Base-by-base conservation (phyloP, 2,888 invertebrate genomes). In the Leptopterna dolabrata region DNA sequence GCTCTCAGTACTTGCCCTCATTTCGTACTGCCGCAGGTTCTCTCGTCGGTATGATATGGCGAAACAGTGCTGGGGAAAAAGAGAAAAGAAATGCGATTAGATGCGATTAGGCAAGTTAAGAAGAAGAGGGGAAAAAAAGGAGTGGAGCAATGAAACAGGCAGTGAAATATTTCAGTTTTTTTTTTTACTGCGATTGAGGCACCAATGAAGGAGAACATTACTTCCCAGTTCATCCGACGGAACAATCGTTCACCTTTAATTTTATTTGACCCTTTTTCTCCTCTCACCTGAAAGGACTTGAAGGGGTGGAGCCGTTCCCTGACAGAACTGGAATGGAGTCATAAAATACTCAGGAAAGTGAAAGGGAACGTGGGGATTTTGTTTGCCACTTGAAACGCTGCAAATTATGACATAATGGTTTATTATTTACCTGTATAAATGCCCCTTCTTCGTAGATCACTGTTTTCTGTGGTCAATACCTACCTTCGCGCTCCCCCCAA, bases 11-110 rank as follows among this genome's bases (percentile, higher is more conserved):
- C 96, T 94, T 0, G 97, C 96, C 83, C 96, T 94, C 85, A 98
- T 93, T 91, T 97, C 97, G 92, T 97, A 97, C 92, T 97, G 96
- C 30, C 97, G 93, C 91, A 96, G 96, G 90, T 96, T 96, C 92
- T 97, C 97, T 82, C 95, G 94, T 63, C 97, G 95, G 92, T 97
- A 97, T 0, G 96, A 95, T 90, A 98, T 96, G 45, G 96, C 95
- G 92, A 98, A 97, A 92, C 96, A 97, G 92, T 96, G 95, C 97
- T 97, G 94, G 2, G 93, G 94, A 86, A 73, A 30, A 36, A 19
- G 6, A 6, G 29, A 55, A 55, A 73, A 73, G 36, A 3, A 73
- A 73, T 11, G 73, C 36, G 63, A 63, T 63, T 63, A 63, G 7
- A 63, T 24, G 73, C 36, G 63, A 63, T 63, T 63, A 63, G 7